Evolutionary conservation across 2,888 invertebrate species (phyloP), one percentile per base, ranked within the genome.

Genomic region (Eupsilia transversa): DNA sequence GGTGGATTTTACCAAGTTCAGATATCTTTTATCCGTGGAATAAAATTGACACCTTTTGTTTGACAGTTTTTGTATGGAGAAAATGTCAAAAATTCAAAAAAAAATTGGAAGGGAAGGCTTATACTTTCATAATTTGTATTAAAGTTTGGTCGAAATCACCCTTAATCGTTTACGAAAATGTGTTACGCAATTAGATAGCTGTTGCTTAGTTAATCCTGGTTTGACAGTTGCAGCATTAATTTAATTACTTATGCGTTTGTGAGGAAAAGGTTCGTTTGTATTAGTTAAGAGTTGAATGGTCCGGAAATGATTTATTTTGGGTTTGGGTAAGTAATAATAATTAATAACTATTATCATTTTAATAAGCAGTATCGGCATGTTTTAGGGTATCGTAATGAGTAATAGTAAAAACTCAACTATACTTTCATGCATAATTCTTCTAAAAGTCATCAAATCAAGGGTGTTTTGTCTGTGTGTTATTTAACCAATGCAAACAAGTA

Each of bases 221-320:
- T 59, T 38, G 20, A 59, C n/a, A 71, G 76, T 67, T 56, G 33
- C 46, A 23, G 30, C 66, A 71, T 65, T 61, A 59, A 82, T 77
- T 82, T 70, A 35, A 54, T 72, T 41, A 38, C 20, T 17, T 69
- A 38, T 35, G 30, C 46, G 35, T 67, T 52, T 56, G 2, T 3
- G 23, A 23, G 35, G 30, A 69, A 68, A 75, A 49, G 46, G 61
- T 68, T 65, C 2, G 27, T 57, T 38, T 41, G 38, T 46, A 65
- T 46, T 20, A 41, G 64, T 65, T 30, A 17, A 23, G 59, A n/a
- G 46, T 43, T 77, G 33, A 77, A 52, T 60, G 41, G 30, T 9
- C 14, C 27, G 27, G 73, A 64, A 33, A 54, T 79, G n/a, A 79
- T 70, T 60, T 60, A 52, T 30, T 78, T 70, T 46, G 14, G 43